Evolutionary conservation across 2,113 vertebrate genomes (phyloP), one percentile per base, ranked within the genome.

Genomic region (Tyto alba): DNA sequence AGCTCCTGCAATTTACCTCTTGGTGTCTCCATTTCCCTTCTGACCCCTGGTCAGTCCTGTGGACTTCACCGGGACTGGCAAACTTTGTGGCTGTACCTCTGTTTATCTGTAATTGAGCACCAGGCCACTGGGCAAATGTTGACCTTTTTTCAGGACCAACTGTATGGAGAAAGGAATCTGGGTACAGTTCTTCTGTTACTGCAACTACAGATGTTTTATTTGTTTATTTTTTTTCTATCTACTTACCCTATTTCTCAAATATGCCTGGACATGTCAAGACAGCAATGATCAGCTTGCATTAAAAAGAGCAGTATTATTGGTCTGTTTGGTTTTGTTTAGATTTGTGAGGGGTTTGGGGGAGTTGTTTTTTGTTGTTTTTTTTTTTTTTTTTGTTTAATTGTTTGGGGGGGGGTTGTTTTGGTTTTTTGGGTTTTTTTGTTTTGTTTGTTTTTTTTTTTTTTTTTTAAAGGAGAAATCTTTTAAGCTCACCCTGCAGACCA

Each of bases 1-100:
- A 75, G 73, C 84, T 94, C 86, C 87, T 68, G 69, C 48, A 47
- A 7, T 36, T 84, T 85, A 62, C 93, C 88, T 94, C 93, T 92
- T 80, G 88, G 92, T 92, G 88, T 92, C 90, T 78, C 90, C 7
- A 3, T 84, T 90, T 95, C 88, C 56, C 43, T 96, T 88, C 88
- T 22, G 74, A 36, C 60, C 79, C 62, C 38, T 30, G 6, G 7
- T 29, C n/a, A 74, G 53, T n/a, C 53, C 59, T n/a, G 29, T 27
- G 64, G 64, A 4, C 45, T 75, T 41, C 36, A 26, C 11, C 18
- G 10, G 8, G 10, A 12, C 30, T 10, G 17, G n/a, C 4, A 62
- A 52, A 25, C 16, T 34, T 16, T 4, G 38, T 14, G 47, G 52
- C 43, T 74, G 47, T 40, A 11, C n/a, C 40, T 57, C 68, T 29